phyloP scores from a whole-genome alignment of 2,797 vertebrate genomes.

The Florisuga fusca region DNA sequence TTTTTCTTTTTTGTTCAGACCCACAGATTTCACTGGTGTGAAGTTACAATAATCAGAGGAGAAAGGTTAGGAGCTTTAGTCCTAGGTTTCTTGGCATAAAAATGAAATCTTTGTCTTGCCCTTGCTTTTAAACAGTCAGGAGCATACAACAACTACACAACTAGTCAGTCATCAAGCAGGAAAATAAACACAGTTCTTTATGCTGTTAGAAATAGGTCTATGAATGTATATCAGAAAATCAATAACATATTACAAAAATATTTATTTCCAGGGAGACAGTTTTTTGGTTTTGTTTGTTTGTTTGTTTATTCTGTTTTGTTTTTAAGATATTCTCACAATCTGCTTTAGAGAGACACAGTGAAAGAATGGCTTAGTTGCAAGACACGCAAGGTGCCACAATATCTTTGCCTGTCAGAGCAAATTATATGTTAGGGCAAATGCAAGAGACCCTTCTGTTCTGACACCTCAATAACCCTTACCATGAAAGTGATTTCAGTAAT shows the following conservation, averaged over 20 bases:
- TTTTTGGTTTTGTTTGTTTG: too few relatives aligned
- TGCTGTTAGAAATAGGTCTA: neutral
- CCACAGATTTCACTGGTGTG: conserved; percentile 37
- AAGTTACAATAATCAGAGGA: conserved; percentile 62
- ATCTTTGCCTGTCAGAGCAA: neutral
- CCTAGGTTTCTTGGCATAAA: conserved; percentile 43
- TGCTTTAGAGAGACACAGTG: neutral
- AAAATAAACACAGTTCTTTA: conserved; percentile 39
- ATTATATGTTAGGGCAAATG: neutral
- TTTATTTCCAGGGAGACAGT: neutral
- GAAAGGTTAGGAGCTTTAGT: conserved; percentile 50
- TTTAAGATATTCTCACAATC: neutral
- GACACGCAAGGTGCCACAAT: neutral
- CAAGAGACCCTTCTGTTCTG: neutral
- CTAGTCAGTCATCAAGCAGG: neutral
- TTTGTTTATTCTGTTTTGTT: too few relatives aligned
- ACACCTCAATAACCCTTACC: neutral
- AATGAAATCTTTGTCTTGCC: conserved; percentile 58
- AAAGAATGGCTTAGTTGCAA: neutral
- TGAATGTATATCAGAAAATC: neutral
- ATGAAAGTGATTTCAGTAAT: neutral
- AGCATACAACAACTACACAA: neutral
- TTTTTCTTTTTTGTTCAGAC: conserved; percentile 38
- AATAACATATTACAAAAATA: neutral
- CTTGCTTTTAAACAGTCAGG: neutral